phyloP scores from a whole-genome alignment of 2,113 vertebrate genomes.

The Alethe castanea region DNA sequence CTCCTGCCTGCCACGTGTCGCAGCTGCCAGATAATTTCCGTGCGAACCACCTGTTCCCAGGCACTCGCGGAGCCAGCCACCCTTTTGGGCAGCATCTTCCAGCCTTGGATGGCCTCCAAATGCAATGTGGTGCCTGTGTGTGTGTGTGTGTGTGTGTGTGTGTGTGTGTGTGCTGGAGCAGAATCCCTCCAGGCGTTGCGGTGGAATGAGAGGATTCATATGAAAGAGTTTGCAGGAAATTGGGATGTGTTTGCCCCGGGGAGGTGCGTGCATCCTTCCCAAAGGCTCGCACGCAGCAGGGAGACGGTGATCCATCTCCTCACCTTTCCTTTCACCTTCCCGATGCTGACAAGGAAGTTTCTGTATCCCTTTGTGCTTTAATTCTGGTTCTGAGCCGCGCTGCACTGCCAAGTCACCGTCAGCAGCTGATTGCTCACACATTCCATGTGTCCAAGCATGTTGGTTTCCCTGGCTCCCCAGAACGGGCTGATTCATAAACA shows the following conservation, averaged over 20 bases:
- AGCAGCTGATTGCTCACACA: not conserved
- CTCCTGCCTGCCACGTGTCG: constrained; percentile 13
- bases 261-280: not conserved
- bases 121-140: not conserved
- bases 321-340: not conserved
- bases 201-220: not conserved
- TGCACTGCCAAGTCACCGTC: not conserved
- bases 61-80: not conserved
- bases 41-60: constrained; percentile 19
- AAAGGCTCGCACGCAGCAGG: not conserved
- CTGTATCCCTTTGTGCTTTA: not conserved
- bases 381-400: not conserved
- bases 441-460: not conserved
- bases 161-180: not conserved
- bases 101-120: constrained; percentile 10
- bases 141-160: not conserved
- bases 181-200: not conserved
- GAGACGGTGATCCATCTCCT: not conserved
- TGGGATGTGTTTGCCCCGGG: rapidly evolving
- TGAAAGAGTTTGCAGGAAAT: not conserved
- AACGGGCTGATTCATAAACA: not conserved
- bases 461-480: not conserved
- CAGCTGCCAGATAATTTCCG: constrained; percentile 20
- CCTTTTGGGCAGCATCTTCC: constrained; percentile 20
- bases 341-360: not conserved